Base-by-base conservation (phyloP, 2,113 vertebrate species). In the Chauna torquata region DNA sequence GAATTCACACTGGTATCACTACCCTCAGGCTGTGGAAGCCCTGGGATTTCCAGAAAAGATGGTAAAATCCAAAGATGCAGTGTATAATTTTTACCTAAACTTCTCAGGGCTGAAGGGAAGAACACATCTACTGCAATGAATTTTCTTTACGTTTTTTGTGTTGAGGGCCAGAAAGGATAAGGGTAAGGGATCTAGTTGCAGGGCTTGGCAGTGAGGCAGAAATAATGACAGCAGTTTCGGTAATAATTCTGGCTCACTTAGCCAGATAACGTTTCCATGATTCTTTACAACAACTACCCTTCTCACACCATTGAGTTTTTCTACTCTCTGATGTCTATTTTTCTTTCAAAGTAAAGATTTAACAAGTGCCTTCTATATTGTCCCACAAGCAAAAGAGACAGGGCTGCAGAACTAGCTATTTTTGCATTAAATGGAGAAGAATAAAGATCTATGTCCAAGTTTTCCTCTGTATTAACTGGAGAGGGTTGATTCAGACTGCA, bases 231-330 rank as follows among this genome's bases (percentile, higher is more conserved):
- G 69, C 30, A 34, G 9, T 92, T 96, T 85, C 61, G 72, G 74
- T 79, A 75, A 52, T 89, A 87, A 76, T 92, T 94, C 74, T 94
- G 77, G 65, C 79, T 95, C 92, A 94, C 80, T 94, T 94, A 83
- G 36, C 58, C 71, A 88, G 68, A 55, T 90, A 91, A 86, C 52
- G 82, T n/a, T 94, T 92, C 58, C 85, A 57, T 83, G 78, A 93
- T 72, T 93, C 90, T 91, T 85, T 90, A 87, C 87, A 92, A 88
- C 64, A 77, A 81, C 64, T 94, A 92, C 40, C 30, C 57, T 79
- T 82, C 90, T 62, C 82, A 86, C 16, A 25, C 25, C 59, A 78
- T 27, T 93, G 82, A 83, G 58, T 55, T 86, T 91, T 88, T 78
- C 80, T 64, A 30, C 28, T 71, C 62, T 55, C 86, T 71, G 49